Base-by-base conservation (phyloP, 1,140 invertebrate genomes). In the Bombyx mandarina region DNA sequence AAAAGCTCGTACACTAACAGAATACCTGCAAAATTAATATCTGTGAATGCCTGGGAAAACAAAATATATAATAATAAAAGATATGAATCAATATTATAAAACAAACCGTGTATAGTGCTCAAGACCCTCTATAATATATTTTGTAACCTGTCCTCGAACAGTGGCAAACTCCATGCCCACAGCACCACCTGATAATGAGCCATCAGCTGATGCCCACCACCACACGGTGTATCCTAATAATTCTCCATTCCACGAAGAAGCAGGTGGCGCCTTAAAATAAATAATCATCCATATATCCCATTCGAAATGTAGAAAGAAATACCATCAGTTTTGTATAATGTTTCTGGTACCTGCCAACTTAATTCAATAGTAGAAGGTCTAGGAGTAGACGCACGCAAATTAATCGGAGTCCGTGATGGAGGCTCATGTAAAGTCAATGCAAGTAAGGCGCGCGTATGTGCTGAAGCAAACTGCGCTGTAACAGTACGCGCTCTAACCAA, bases 1-100 rank as follows among this genome's bases (percentile, higher is more conserved):
- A 75, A 96, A 96, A 1, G 96, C 95, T 78, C 94, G 92, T 4
- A 98, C 93, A 45, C 92, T 92, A 50, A 97, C 92, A 59, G 93
- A 92, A 84, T 97, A 98, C 66, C 94, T 92, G 8, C 92, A 94
- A 65, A 62, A 43, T 54, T 44, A 60, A 48, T 42, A 12, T 47
- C 45, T 3, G n/a, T 47, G 45, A 9, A 47, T 3, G 45, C 45
- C n/a, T 47, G 45, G 2, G n/a, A 10, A 47, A 9, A 12, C 22
- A 8, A 52, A 7, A 6, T 42, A 52, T 26, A 42, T 35, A 35
- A 52, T 52, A 42, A 35, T 26, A 52, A 9, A 42, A 52, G 2
- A 7, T 42, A 0, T 52, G 7, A 12, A 10, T 1, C 26, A 51
- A 7, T 51, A 51, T 8, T 35, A 26, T 44, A 51, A 60, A 48